Base-by-base conservation (phyloP, 2,888 invertebrate genomes). In the Parapristionchus giblindavisi region DNA sequence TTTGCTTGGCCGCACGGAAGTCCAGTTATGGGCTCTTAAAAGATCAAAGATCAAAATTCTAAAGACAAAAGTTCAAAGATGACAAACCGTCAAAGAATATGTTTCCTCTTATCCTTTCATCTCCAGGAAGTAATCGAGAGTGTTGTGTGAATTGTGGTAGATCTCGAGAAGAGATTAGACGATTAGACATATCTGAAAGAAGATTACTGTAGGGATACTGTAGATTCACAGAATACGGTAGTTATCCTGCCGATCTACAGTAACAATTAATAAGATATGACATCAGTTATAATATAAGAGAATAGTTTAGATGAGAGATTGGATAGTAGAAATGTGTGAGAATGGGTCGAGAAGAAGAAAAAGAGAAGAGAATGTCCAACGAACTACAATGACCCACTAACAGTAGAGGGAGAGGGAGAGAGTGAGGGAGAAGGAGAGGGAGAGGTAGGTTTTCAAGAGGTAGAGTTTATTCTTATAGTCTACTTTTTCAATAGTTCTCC, bases 31-130 rank as follows among this genome's bases (percentile, higher is more conserved):
- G 80, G 80, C 29, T 77, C 83, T 83, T 77, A 34, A 74, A 2
- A 4, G 29, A 14, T 14, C 27, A 11, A 29, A 63, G 54, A 74
- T 56, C 56, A n/a, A 27, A 3, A 54, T 2, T 29, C 36, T 38
- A n/a, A 24, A 56, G 4, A 32, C 11, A 14, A 40, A 54, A 17
- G 4, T 40, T 24, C 17, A 61, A 75, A 17, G 52, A 48, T 5
- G 11, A 68, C 63, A 58, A 34, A 84, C 84, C 76, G 0, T 78
- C 52, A 29, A 82, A 78, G 17, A 84, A 77, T 11, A 83, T 77
- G 74, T 79, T 82, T 54, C 83, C 79, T 52, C 79, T 77, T 29
- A 85, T 84, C 52, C 83, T 65, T 70, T 85, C 85, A 24, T 80
- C 79, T 24, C 84, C 85, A 29, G 81, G 80, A 24, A 84, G 51